Evolutionary conservation across 2,113 vertebrate species (phyloP).

Genomic region (Datnioides undecimradiatus): DNA sequence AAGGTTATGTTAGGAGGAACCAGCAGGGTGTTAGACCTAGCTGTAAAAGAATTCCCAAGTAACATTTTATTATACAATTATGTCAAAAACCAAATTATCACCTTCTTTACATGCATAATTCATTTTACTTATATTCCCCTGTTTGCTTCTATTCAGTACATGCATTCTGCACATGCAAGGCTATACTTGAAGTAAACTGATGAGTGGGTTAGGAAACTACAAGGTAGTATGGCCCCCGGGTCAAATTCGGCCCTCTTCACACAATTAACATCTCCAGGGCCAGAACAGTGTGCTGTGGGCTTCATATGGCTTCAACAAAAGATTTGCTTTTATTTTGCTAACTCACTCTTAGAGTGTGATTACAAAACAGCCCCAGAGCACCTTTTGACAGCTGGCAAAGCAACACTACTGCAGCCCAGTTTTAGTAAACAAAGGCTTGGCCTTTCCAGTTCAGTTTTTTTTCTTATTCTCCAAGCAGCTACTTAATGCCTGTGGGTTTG

Average conservation of each 20-base stretch:
- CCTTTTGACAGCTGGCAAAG: conserved; percentile 55
- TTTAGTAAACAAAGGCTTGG: conserved; percentile 40
- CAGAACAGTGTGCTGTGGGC: conserved; percentile 17
- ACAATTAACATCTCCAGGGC: conserved; percentile 52
- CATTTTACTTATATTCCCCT: background rate
- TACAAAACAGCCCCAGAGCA: conserved; percentile 61
- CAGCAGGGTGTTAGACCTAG: background rate
- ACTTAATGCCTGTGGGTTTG: conserved; percentile 18
- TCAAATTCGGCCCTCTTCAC: conserved; percentile 55
- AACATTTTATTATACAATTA: background rate
- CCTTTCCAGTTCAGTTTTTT: conserved; percentile 24
- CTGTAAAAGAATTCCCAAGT: background rate
- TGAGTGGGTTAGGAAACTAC: conserved; percentile 51
- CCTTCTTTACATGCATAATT: background rate
- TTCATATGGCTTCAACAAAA: conserved; percentile 13
- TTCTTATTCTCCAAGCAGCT: background rate
- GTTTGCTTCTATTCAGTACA: background rate
- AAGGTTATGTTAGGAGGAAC: background rate
- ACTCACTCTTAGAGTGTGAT: conserved; percentile 49
- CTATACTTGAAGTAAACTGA: conserved; percentile 25
- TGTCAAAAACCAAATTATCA: conserved; percentile 10
- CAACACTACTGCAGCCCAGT: conserved; percentile 13
- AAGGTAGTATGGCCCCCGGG: conserved; percentile 44
- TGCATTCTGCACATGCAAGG: background rate
- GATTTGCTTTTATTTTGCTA: conserved; percentile 38